These are phyloP conservation scores for Nansenia antarctica DNA, from an alignment of 2,113 vertebrate species.

Conservation along the genomic window DNA sequence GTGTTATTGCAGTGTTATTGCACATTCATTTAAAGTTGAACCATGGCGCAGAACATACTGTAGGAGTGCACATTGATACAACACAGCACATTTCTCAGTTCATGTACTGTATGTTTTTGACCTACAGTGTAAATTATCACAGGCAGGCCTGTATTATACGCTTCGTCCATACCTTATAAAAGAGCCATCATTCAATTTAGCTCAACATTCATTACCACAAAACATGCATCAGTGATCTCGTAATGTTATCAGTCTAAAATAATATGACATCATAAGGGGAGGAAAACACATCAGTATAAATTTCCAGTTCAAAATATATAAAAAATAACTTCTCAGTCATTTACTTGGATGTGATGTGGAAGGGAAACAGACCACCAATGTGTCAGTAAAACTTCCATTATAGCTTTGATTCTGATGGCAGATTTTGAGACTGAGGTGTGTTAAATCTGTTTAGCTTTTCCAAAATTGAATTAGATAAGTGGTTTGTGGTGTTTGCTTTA, in stretches of 20 bases:
- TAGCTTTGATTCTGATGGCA: slow-evolving; percentile 52
- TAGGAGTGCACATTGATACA: no score
- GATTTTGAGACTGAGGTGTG: slow-evolving; percentile 69
- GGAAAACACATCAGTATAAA: slow-evolving; percentile 59
- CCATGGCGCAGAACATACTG: no score
- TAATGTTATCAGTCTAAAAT: slow-evolving; percentile 32
- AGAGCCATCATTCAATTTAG: neutral
- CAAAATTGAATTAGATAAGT: slow-evolving; percentile 65
- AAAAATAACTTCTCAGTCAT: slow-evolving; percentile 39
- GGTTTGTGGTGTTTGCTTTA: slow-evolving; percentile 43
- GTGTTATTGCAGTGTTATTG: no score
- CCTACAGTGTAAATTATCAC: neutral
- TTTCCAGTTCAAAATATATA: slow-evolving; percentile 45
- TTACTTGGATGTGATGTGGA: slow-evolving; percentile 55
- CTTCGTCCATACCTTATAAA: neutral
- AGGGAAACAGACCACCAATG: slow-evolving; percentile 65
- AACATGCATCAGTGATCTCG: slow-evolving; percentile 38
- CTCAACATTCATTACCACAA: neutral
- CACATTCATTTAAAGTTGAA: no score
- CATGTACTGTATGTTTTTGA: neutral
- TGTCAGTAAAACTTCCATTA: slow-evolving; percentile 67
- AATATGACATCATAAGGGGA: slow-evolving; percentile 33
- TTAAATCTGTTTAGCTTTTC: slow-evolving; percentile 59
- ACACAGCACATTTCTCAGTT: neutral
- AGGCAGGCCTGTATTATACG: neutral